These are phyloP conservation scores for Chaetophractus vellerosus DNA, from an alignment of 2,797 vertebrate species.

Conservation along the genomic window DNA sequence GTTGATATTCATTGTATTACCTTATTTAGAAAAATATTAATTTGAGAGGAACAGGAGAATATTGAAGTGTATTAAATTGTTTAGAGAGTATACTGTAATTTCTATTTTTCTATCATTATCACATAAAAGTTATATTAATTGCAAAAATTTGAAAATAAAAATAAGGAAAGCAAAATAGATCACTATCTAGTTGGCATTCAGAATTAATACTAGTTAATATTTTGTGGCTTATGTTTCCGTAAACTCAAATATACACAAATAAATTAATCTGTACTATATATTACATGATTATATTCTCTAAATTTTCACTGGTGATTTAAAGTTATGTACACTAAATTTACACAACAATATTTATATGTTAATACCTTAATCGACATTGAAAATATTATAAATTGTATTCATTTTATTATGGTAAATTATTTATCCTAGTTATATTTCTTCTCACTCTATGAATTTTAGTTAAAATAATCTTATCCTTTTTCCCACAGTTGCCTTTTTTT, in stretches of 20 bases:
- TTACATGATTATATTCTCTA: not conserved
- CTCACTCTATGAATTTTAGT: not conserved
- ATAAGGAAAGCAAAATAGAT: not conserved
- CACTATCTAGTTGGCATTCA: too few relatives aligned
- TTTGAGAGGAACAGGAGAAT: rapidly evolving
- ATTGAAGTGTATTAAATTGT: not conserved
- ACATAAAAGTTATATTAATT: not conserved
- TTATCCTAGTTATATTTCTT: not conserved
- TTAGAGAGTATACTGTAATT: not conserved
- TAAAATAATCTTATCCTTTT: not conserved
- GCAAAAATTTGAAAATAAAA: not conserved
- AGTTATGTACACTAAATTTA: too few relatives aligned
- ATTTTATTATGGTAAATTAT: not conserved
- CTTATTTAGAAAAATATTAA: not conserved
- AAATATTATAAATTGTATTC: not conserved
- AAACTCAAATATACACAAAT: not conserved
- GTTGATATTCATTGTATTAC: not conserved
- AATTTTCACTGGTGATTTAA: not conserved
- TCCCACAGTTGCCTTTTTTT: too few relatives aligned
- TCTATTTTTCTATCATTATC: not conserved
- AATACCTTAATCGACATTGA: not conserved
- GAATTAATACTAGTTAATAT: not conserved
- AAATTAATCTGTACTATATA: not conserved
- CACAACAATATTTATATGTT: not conserved
- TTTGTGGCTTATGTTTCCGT: not conserved